Conservation (phyloP, 2,888 invertebrate genomes). For the Megalurothrips usitatus region DNA sequence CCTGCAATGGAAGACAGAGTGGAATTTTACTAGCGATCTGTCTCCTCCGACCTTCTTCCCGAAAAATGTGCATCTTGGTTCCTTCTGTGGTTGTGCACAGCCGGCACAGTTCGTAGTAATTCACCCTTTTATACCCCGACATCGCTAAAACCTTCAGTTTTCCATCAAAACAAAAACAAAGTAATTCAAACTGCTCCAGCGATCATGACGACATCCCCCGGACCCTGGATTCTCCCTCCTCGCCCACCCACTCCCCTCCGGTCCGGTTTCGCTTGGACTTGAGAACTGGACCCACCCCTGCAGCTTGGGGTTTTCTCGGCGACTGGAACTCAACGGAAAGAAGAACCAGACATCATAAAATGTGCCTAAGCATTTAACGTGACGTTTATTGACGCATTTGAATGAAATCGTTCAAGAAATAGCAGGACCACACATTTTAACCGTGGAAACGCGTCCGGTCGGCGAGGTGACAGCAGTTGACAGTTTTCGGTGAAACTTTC, state of each 20-base stretch:
- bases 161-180: conserved; percentile 32
- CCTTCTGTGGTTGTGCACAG: conserved; percentile 63
- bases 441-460: background rate
- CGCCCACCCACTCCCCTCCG: conserved; percentile 36
- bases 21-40: conserved; percentile 62
- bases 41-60: conserved; percentile 59
- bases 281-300: background rate
- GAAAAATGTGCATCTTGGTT: conserved; percentile 62
- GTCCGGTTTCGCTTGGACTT: background rate
- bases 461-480: background rate
- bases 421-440: too few relatives aligned
- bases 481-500: background rate
- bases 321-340: background rate
- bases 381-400: too few relatives aligned
- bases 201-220: conserved; percentile 1
- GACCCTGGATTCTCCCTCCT: background rate
- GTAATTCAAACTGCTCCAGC: conserved; percentile 28
- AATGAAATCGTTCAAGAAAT: too few relatives aligned
- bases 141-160: conserved; percentile 43
- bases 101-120: conserved; percentile 66
- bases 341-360: background rate
- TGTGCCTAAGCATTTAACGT: too few relatives aligned
- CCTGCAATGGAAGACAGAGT: conserved; percentile 59
- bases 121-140: conserved; percentile 65
- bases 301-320: background rate